Base-by-base conservation (phyloP, 2,888 invertebrate genomes). In the Drosophila anomelani region DNA sequence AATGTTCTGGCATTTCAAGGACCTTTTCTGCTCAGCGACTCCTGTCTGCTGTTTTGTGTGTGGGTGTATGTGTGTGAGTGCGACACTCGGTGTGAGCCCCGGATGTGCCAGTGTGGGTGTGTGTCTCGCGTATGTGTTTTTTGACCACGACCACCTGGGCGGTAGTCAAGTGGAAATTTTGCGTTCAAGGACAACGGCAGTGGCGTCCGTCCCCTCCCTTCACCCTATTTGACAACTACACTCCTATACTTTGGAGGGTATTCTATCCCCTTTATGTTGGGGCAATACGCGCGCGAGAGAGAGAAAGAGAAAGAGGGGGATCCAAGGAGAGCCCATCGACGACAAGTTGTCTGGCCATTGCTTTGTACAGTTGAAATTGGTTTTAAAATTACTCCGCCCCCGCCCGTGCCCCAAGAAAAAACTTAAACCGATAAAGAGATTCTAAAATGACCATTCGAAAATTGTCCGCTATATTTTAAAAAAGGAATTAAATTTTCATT, bases 161-260 rank as follows among this genome's bases (percentile, higher is more conserved):
- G 77, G 78, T 63, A 69, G 76, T 77, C 76, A 80, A 82, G 84
- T 84, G 79, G 80, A 85, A 85, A 89, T 86, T 85, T 84, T 85
- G 76, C 81, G 82, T 90, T 91, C 90, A 91, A 91, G 90, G 90
- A 91, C 91, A 90, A 77, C 85, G 71, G 57, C 73, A 72, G 70
- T 87, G 71, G 59, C 57, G 63, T 62, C 87, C 26, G 39, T 51
- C 59, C 39, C 49, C 44, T 46, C 8, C 23, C 47, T 54, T 43
- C 26, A 23, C 17, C 54, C 51, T 23, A 15, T 23, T 36, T 53
- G 51, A 36, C 51, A 53, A 36, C 51, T 53, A 53, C 51, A 53
- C 51, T 53, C 51, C 15, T 15, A 34, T 15, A 34, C 51, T 26
- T 34, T 34, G 34, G 20, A 53, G 34, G 51, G 51, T 51, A 51